These are phyloP conservation scores for Atopsyche davidsoni DNA, from an alignment of 1,140 invertebrate species.

Conservation along the genomic window DNA sequence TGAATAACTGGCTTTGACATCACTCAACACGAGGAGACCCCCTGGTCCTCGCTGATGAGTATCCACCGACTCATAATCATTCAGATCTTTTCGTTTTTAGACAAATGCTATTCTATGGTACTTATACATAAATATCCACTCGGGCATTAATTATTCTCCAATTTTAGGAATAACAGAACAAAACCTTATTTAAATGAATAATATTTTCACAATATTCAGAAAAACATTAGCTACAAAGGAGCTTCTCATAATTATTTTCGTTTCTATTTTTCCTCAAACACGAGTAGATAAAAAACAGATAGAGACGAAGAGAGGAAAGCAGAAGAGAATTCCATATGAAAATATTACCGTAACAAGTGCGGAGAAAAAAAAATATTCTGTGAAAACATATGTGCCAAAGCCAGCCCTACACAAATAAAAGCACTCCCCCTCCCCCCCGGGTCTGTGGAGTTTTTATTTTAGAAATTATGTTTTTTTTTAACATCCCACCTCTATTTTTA, in stretches of 20 bases:
- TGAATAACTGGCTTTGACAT: too few relatives aligned
- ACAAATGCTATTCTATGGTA: too few relatives aligned
- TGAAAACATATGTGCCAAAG: constrained; percentile 28
- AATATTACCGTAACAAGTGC: constrained; percentile 19
- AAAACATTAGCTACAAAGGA: not conserved
- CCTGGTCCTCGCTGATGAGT: too few relatives aligned
- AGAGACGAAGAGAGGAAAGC: not conserved
- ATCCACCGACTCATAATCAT: too few relatives aligned
- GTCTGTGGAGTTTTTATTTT: constrained; percentile 26
- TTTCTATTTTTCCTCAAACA: not conserved
- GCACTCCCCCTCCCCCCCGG: constrained; percentile 8
- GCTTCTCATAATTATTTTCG: not conserved
- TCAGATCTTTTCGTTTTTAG: too few relatives aligned
- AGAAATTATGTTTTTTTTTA: constrained; percentile 30
- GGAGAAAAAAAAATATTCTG: constrained; percentile 25
- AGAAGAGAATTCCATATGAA: constrained; percentile 17
- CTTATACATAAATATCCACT: too few relatives aligned
- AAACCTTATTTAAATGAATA: not conserved
- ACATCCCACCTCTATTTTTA: constrained; percentile 29
- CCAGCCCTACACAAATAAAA: constrained; percentile 28
- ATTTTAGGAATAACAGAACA: not conserved
- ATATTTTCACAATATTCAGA: not conserved
- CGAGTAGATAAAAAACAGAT: not conserved
- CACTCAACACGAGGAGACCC: too few relatives aligned
- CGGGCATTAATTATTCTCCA: too few relatives aligned